Percentiles rank a stretch among this genome's conserved stretches.
These are phyloP conservation scores for Maniola hyperantus DNA, from an alignment of 2,888 invertebrate genomes.

Conservation along the genomic window DNA sequence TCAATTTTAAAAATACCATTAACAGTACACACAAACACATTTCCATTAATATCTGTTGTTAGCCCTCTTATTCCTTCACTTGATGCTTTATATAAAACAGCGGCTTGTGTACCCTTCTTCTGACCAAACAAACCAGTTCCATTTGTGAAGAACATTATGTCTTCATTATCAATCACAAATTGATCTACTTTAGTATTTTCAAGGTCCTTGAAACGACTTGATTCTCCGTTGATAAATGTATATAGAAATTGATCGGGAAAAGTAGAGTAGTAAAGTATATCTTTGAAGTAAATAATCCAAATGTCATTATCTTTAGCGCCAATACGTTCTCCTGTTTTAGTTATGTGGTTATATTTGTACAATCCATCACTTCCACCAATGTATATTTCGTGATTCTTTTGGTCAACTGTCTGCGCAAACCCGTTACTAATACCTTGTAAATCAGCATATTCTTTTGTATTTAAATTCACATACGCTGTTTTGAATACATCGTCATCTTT, in stretches of 20 bases:
- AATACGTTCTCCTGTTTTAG: constrained; percentile 53
- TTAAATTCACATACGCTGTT: constrained; percentile 58
- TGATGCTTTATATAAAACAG: constrained; percentile 47
- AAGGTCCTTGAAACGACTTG: constrained; percentile 55
- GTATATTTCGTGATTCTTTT: constrained; percentile 55
- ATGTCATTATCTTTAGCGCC: constrained; percentile 54
- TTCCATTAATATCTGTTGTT: constrained; percentile 55
- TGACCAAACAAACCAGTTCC: constrained; percentile 61
- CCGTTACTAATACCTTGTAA: constrained; percentile 58
- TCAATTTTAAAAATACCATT: constrained; percentile 60
- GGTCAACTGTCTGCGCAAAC: constrained; percentile 64
- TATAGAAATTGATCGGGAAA: constrained; percentile 64
- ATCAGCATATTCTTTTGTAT: constrained; percentile 56
- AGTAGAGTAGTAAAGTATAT: constrained; percentile 58
- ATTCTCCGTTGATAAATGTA: constrained; percentile 50
- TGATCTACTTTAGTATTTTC: constrained; percentile 67
- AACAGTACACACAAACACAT: constrained; percentile 54
- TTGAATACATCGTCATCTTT: constrained; percentile 52
- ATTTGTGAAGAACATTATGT: constrained; percentile 61
- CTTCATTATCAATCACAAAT: constrained; percentile 61
- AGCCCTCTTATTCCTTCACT: constrained; percentile 54
- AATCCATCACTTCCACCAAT: constrained; percentile 65
- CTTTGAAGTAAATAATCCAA: constrained; percentile 65
- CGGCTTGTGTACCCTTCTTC: constrained; percentile 57
- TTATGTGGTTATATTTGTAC: constrained; percentile 59